Evolutionary conservation across 2,888 invertebrate genomes (phyloP).

Genomic region (Plebejus anna): DNA sequence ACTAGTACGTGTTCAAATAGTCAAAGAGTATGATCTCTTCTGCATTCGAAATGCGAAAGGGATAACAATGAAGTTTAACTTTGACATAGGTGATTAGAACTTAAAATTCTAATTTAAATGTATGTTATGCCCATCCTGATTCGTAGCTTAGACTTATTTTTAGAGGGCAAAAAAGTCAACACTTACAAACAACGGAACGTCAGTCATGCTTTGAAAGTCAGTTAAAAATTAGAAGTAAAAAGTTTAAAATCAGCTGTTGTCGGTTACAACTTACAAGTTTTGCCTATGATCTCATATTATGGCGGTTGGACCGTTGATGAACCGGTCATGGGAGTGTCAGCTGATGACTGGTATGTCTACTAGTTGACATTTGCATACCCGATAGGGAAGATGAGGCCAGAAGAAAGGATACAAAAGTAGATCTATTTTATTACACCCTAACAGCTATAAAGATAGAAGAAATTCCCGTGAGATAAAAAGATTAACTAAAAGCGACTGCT

Average conservation of each 20-base stretch:
- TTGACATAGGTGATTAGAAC: too few species aligned
- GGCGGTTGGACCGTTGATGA: not conserved
- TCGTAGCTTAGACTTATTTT: too few species aligned
- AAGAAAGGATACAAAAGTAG: not conserved
- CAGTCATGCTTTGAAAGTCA: not conserved
- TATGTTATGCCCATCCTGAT: too few species aligned
- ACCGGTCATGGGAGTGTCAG: slow-evolving; percentile 13
- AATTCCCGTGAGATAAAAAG: not conserved
- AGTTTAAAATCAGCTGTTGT: slow-evolving; percentile 3
- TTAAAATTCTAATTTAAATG: too few species aligned
- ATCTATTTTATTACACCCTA: not conserved
- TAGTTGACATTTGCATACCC: not conserved
- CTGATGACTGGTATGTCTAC: not conserved
- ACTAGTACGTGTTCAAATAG: too few species aligned
- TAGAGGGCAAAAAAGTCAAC: too few species aligned
- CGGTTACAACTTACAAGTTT: not conserved
- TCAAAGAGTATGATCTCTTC: too few species aligned
- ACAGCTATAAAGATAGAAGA: not conserved
- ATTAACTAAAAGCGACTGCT: too few species aligned
- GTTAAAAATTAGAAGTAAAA: not conserved
- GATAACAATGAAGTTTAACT: too few species aligned
- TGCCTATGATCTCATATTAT: slow-evolving; percentile 15
- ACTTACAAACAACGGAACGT: too few species aligned
- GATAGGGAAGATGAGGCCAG: not conserved
- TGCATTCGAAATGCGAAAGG: too few species aligned